phyloP scores from a whole-genome alignment of 2,888 invertebrate species.

The Calliopum simillimum region DNA sequence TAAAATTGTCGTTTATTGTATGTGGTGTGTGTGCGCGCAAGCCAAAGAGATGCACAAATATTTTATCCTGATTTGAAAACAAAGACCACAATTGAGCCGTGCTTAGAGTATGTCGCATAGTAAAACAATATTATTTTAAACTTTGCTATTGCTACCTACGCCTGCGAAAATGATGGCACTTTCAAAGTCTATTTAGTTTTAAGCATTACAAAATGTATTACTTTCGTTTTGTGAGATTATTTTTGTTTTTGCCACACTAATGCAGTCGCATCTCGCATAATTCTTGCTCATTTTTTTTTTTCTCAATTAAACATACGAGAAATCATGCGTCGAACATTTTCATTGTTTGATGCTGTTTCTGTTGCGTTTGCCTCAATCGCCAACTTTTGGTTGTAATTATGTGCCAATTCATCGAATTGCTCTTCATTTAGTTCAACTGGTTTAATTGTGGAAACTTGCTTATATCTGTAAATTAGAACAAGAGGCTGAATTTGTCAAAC shows the following conservation, averaged over 20 bases:
- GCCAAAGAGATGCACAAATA: no score
- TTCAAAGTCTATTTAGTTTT: no score
- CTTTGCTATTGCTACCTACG: background rate
- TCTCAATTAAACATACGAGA: conserved; percentile 34
- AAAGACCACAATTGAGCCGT: no score
- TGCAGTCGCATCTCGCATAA: background rate
- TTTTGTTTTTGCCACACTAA: background rate
- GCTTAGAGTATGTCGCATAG: no score
- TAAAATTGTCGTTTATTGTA: no score
- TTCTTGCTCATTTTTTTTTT: background rate
- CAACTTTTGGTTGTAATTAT: conserved; percentile 50
- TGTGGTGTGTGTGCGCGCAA: no score
- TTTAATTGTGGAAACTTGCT: conserved; percentile 59
- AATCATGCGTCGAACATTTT: conserved; percentile 37
- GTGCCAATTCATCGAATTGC: conserved; percentile 53
- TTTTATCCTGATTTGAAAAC: no score
- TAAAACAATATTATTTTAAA: conserved; percentile 1
- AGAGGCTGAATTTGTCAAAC: background rate
- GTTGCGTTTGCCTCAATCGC: conserved; percentile 42
- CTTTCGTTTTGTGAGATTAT: background rate
- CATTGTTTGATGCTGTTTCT: conserved; percentile 37
- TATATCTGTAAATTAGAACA: conserved; percentile 52
- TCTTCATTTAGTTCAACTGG: conserved; percentile 55
- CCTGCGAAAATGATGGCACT: no score
- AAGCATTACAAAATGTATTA: no score